Percentiles rank a stretch among this genome's conserved stretches.
These are phyloP conservation scores for Pseudochirops cupreus DNA, from an alignment of 2,797 vertebrate genomes.

Conservation along the genomic window DNA sequence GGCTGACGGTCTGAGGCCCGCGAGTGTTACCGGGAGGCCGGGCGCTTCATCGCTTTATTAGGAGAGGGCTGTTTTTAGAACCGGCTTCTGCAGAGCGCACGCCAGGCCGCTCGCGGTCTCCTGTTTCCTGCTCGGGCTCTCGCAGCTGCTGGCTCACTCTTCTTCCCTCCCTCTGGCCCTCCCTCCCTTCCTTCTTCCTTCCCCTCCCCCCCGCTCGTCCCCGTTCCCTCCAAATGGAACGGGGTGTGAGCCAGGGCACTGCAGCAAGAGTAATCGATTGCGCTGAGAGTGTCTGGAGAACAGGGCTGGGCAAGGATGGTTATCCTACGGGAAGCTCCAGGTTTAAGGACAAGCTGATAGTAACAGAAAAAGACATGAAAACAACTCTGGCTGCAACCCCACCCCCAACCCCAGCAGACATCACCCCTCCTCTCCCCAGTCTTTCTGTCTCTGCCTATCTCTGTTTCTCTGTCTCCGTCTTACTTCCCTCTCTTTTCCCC, in stretches of 20 bases:
- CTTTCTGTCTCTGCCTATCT: not conserved
- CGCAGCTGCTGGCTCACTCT: not conserved
- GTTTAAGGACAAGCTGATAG: not conserved
- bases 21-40: conserved; percentile 9
- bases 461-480: not conserved
- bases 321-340: not conserved
- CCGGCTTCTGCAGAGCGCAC: conserved; percentile 5
- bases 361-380: no score
- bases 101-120: not conserved
- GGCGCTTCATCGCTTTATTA: conserved; percentile 92
- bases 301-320: no score
- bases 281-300: not conserved
- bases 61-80: conserved; percentile 81
- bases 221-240: not conserved
- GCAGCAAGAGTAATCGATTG: not conserved
- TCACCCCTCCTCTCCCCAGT: not conserved
- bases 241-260: no score
- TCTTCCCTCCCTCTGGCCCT: rapidly evolving
- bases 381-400: not conserved
- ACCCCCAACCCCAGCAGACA: not conserved
- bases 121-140: not conserved
- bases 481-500: not conserved
- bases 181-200: not conserved
- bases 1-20: not conserved
- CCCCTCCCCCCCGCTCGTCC: not conserved